Evolutionary conservation across 2,888 invertebrate genomes (phyloP).

Genomic region (Pyrgus malvae): DNA sequence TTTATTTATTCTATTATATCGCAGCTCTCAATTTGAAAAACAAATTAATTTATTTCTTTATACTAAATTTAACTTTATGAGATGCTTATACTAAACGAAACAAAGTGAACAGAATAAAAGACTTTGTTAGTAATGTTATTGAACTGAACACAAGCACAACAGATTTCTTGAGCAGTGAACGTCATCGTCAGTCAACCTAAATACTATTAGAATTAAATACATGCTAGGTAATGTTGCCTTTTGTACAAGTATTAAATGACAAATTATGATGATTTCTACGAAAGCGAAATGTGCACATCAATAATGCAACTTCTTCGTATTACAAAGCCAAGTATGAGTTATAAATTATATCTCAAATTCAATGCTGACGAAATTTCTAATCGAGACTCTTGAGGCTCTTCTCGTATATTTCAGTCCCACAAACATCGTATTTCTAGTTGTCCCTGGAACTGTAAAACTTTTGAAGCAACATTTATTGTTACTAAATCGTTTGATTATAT

Average conservation of each 20-base stretch:
- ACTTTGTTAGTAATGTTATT: conserved; percentile 42
- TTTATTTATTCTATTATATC: neutral
- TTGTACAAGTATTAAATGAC: conserved; percentile 7
- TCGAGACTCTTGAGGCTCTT: conserved; percentile 13
- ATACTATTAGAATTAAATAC: conserved; percentile 11
- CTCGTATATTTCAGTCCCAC: neutral
- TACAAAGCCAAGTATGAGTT: conserved; percentile 3
- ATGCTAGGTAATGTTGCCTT: conserved; percentile 8
- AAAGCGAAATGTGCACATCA: neutral
- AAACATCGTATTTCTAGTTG: neutral
- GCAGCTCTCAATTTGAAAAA: neutral
- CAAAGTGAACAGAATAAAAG: conserved; percentile 24
- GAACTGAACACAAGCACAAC: conserved; percentile 45
- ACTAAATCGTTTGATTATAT: too few species aligned
- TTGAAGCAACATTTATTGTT: neutral
- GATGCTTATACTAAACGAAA: conserved; percentile 14
- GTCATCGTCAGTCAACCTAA: conserved; percentile 38
- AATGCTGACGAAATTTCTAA: conserved; percentile 3
- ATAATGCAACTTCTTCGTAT: neutral
- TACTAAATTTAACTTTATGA: conserved; percentile 13
- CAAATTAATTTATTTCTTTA: conserved; percentile 12
- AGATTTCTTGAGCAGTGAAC: conserved; percentile 54
- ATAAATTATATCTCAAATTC: neutral
- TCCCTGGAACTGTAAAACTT: conserved; percentile 8
- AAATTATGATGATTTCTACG: neutral